Base-by-base conservation (phyloP, 1,140 invertebrate genomes). In the Atta texana region DNA sequence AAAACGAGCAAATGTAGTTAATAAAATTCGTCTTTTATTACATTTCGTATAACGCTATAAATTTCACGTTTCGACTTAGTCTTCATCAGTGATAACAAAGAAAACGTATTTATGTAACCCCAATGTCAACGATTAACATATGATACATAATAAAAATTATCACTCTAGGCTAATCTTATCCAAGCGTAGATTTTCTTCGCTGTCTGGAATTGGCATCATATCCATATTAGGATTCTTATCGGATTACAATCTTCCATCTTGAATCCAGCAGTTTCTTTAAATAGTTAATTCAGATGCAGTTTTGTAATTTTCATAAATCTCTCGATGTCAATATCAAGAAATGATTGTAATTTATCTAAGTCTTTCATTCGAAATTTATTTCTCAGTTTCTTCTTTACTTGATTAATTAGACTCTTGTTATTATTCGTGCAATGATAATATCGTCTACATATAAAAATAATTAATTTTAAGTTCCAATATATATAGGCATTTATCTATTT, bases 331-430 rank as follows among this genome's bases (percentile, higher is more conserved):
- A 69, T 49, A 2, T 34, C 18, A 5, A 69, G 44, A 12, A 69
- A 44, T 69, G 16, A 12, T 0, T 69, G 18, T 44, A 69, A 3
- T 49, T 49, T 10, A 8, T 18, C 66, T 12, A 69, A 24, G 16
- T 69, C 68, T n/a, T 69, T 69, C 68, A 69, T 69, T 1, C 6
- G 16, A 69, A 69, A 69, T 69, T 12, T 69, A 16, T 3, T 69
- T 21, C 14, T 69, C 4, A 69, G 6, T 69, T 21, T 24, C 18
- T 1, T 14, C 18, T 39, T 69, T 51, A 69, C 7, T n/a, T 31
- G n/a, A 49, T 69, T 5, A 0, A 63, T 63, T 16, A 28, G 8
- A 4, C 28, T 28, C 12, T 14, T 16, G 10, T 63, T 28, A 16
- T 63, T 16, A n/a, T n/a, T 5, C 61, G 24, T 12, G 61, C 6